Conservation (phyloP, 1,140 invertebrate species). For the Wasmannia auropunctata region DNA sequence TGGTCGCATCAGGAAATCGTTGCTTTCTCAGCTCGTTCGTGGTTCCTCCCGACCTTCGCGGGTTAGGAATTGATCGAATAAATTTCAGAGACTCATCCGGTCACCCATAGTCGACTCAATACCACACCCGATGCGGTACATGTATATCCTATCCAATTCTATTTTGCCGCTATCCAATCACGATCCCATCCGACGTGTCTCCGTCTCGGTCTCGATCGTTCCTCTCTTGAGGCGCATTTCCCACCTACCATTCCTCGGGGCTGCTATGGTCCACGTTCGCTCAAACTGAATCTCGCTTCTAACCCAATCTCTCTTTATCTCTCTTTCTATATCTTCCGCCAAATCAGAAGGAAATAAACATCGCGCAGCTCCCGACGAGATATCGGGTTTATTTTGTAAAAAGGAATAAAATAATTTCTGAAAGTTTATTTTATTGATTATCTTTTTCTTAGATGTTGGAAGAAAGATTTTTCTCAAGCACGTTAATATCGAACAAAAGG, state of each 20-base stretch:
- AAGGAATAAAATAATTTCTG: background rate
- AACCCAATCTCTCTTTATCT: background rate
- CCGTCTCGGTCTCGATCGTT: constrained; percentile 3
- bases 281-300: constrained; percentile 12
- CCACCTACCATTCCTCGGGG: background rate
- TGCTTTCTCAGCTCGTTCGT: background rate
- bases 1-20: background rate
- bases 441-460: background rate
- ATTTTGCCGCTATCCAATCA: constrained; percentile 76
- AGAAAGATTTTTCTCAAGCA: background rate
- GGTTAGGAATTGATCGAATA: constrained; percentile 73
- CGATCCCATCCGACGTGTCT: constrained; percentile 68
- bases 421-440: background rate
- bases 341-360: constrained; percentile 25
- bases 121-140: constrained; percentile 18
- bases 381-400: background rate
- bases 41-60: background rate
- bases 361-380: background rate
- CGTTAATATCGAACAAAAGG: background rate
- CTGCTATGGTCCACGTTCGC: background rate
- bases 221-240: constrained; percentile 18
- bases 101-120: constrained; percentile 59
- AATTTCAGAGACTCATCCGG: constrained; percentile 70
- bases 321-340: background rate
- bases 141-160: constrained; percentile 71